Base-by-base conservation (phyloP, 2,797 vertebrate genomes). In the Micromesistius poutassou region DNA sequence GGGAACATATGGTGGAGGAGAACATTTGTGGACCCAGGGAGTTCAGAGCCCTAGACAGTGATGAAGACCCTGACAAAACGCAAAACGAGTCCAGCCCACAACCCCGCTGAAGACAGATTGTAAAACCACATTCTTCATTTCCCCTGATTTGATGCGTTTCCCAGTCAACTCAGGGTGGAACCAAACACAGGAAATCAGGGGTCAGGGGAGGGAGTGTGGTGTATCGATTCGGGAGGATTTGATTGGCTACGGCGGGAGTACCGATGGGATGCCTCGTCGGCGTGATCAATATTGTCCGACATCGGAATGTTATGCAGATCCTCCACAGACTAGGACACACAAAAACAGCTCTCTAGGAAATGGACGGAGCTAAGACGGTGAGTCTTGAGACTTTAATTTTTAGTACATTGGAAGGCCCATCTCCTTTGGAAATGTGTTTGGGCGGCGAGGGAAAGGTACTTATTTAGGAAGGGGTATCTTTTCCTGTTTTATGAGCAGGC, bases 81-180 rank as follows among this genome's bases (percentile, higher is more conserved):
- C n/a, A 68, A 25, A 68, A 25, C 55, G 5, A 25, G 55, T 25
- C 55, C 55, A 62, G 4, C 2, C 55, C 55, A 25, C 55, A 68
- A 28, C 8, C 8, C 8, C 9, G 62, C 2, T 28, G 62, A 28
- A 68, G 62, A 28, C 7, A 5, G 62, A 68, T 28, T 68, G 55
- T 62, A 62, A 62, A 62, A 62, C 62, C n/a, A 68, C 62, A 68
- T 68, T 68, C 62, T 28, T 28, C n/a, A 68, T 68, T 28, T 68
- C 62, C 25, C 62, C 25, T 28, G 62, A 25, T 68, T 28, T 12
- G n/a, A 68, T 68, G 62, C 10, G 62, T 68, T 25, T 12, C 62
- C 62, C 12, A 28, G 62, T 68, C 62, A 68, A 22, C 55, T 62
- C n/a, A 7, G 62, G 25, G 62, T 6, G 62, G 25, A 25, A 1